Base-by-base conservation (phyloP, 2,888 invertebrate genomes). In the Beris morrisii region DNA sequence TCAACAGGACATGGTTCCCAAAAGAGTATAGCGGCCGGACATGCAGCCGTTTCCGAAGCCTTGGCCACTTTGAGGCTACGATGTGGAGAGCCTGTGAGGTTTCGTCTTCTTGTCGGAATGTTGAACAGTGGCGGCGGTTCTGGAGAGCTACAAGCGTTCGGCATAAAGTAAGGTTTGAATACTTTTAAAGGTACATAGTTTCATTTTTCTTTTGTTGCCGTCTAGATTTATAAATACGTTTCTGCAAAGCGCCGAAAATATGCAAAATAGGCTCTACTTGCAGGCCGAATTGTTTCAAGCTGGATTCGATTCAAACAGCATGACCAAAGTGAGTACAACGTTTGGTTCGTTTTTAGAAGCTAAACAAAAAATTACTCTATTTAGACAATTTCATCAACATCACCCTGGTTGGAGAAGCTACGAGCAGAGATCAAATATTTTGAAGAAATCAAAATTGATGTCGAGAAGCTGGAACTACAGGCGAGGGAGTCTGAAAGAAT, bases 81-180 rank as follows among this genome's bases (percentile, higher is more conserved):
- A 67, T 93, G 92, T 76, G 95, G 94, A 4, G 96, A 97, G 77
- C 95, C 95, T 0, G 95, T 95, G 5, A 86, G 95, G 76, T 96
- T 96, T 81, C 86, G 95, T 69, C 90, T 96, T 76, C 84, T 96
- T 0, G 90, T 94, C 6, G 95, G 95, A 2, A 94, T 95, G 86
- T 84, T 95, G 67, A 89, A 90, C 73, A 92, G 92, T 65, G 84
- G 88, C 0, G 89, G 91, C 13, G 88, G 88, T 0, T 84, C 86
- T 0, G 88, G 88, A 0, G 90, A 90, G 70, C 82, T 93, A 4
- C 86, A 93, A 72, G 87, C 90, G 4, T 89, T 91, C 4, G 94
- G 94, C 0, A 83, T 96, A 70, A 86, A 85, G 73, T 80, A n/a
- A 4, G 31, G 22, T 9, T 13, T 22, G 11, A 55, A 22, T 22